These are phyloP conservation scores for Drosophila kurseongensis DNA, from an alignment of 1,140 invertebrate species.

Conservation along the genomic window DNA sequence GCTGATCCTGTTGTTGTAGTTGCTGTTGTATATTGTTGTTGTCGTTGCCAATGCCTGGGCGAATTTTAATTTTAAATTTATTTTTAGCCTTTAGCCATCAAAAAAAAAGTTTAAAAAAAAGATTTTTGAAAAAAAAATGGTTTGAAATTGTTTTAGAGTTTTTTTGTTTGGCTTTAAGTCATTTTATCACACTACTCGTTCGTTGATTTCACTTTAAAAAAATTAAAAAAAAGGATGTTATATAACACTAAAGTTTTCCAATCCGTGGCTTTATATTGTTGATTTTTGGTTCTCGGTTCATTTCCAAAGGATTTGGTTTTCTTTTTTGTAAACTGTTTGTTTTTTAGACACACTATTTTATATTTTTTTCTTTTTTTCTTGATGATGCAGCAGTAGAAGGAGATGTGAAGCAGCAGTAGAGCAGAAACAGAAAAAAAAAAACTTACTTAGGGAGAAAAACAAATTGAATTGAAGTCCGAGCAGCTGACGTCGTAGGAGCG, in stretches of 20 bases:
- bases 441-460: conserved; percentile 85
- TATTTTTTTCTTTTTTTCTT: conserved; percentile 24
- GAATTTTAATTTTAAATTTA: conserved; percentile 54
- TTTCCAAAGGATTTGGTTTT: conserved; percentile 13
- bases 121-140: conserved; percentile 22
- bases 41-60: conserved; percentile 48
- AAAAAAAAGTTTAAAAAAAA: conserved; percentile 52
- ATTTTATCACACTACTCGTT: conserved; percentile 12
- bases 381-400: conserved; percentile 39
- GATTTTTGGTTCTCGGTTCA: conserved; percentile 26
- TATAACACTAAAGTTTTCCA: conserved; percentile 42
- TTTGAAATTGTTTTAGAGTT: conserved; percentile 11
- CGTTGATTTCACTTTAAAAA: conserved; percentile 63
- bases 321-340: conserved; percentile 12
- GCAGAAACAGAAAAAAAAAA: conserved; percentile 57
- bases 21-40: conserved; percentile 36
- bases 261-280: conserved; percentile 14
- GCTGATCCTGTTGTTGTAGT: conserved; percentile 32
- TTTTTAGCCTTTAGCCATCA: conserved; percentile 63
- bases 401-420: conserved; percentile 50
- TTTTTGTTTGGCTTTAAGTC: conserved; percentile 3
- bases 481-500: conserved; percentile 85
- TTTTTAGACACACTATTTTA: conserved; percentile 28
- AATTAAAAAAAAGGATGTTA: conserved; percentile 65
- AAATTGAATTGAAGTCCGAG: conserved; percentile 85